phyloP scores from a whole-genome alignment of 2,888 invertebrate genomes.

The Drosophila nr. fundita region DNA sequence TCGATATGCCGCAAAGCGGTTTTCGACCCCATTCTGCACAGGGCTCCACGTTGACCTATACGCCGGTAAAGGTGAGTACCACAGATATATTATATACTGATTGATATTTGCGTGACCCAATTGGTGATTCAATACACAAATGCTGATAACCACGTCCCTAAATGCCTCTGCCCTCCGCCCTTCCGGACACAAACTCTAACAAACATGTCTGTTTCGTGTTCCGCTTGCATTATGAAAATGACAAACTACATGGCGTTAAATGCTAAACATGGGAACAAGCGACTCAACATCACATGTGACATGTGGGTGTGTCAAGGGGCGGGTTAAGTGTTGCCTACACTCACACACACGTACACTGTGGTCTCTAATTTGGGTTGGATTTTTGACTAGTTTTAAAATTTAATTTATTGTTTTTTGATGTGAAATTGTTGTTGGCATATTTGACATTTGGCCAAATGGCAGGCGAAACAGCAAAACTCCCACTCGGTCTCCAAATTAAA shows the following conservation, averaged over 20 bases:
- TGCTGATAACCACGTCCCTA: not conserved
- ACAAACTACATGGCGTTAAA: slow-evolving; percentile 43
- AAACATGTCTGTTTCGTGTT: slow-evolving; percentile 8
- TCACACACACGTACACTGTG: not conserved
- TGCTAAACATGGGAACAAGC: slow-evolving; percentile 33
- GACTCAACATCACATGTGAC: slow-evolving; percentile 23
- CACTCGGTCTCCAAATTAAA: slow-evolving; percentile 50
- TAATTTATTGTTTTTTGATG: slow-evolving; percentile 58
- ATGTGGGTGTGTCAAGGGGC: not conserved
- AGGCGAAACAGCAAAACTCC: slow-evolving; percentile 14
- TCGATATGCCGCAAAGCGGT: slow-evolving; percentile 90
- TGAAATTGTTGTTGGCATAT: slow-evolving; percentile 76
- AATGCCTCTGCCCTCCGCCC: not conserved
- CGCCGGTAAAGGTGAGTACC: slow-evolving; percentile 87
- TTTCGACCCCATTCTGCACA: slow-evolving; percentile 87
- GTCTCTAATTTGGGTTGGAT: slow-evolving; percentile 1
- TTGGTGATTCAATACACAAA: slow-evolving; percentile 7
- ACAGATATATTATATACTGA: not conserved
- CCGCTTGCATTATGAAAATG: slow-evolving; percentile 46
- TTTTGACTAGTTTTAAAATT: slow-evolving; percentile 45
- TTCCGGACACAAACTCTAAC: not conserved
- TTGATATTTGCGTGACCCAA: slow-evolving; percentile 52
- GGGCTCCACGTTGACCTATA: slow-evolving; percentile 90
- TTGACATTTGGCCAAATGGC: slow-evolving; percentile 65
- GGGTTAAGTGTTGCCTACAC: slow-evolving; percentile 20